Evolutionary conservation across 2,113 vertebrate species (phyloP).

Genomic region (Bos javanicus): DNA sequence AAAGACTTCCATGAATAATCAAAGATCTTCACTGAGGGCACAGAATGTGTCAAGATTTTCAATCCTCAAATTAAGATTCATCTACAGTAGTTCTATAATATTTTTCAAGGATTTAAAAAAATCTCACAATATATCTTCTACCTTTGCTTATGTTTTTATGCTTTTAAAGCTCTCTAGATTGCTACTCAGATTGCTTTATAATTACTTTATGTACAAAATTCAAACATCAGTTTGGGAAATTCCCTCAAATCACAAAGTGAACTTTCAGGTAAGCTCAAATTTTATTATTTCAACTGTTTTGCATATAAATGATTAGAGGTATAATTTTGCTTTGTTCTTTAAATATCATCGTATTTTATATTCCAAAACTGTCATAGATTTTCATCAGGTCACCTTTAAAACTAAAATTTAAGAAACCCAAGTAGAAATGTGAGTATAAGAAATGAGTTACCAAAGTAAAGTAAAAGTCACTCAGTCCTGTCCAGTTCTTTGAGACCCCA

Average conservation of each 20-base stretch:
- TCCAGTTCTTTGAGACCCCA: background rate
- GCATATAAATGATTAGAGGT: background rate
- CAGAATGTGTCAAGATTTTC: background rate
- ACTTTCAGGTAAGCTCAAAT: background rate
- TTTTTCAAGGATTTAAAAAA: background rate
- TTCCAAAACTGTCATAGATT: background rate
- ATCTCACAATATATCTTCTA: background rate
- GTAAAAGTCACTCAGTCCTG: background rate
- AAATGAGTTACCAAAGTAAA: background rate
- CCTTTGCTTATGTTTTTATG: background rate
- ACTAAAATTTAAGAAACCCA: background rate
- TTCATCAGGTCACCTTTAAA: background rate
- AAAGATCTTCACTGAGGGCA: background rate
- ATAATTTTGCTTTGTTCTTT: background rate
- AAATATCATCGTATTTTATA: background rate
- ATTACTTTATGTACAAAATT: background rate
- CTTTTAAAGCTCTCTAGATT: background rate
- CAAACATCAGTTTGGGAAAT: constrained; percentile 7
- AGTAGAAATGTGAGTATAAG: background rate
- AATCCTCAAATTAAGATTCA: background rate
- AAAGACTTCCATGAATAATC: background rate
- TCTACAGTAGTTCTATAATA: background rate
- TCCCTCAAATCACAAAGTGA: background rate
- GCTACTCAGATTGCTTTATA: background rate
- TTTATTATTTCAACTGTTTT: background rate